Percentiles rank a stretch among this genome's conserved stretches.
These are phyloP conservation scores for Epinephelus malabaricus DNA, from an alignment of 2,797 vertebrate genomes.

Conservation along the genomic window DNA sequence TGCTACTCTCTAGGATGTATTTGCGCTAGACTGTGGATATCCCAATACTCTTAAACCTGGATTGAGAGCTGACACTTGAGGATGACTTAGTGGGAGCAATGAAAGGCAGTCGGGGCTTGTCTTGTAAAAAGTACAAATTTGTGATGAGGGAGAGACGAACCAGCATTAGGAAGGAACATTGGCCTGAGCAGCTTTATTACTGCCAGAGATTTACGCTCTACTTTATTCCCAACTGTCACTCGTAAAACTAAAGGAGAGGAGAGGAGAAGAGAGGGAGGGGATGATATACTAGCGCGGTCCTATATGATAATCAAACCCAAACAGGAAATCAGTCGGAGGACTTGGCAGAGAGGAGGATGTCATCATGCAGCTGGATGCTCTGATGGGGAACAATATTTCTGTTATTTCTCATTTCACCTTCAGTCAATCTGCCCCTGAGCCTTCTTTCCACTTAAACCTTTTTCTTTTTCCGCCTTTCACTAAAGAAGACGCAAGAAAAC, in stretches of 20 bases:
- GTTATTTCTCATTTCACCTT: conserved; percentile 77
- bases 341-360: conserved; percentile 75
- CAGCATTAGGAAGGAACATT: conserved; percentile 81
- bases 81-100: conserved; percentile 73
- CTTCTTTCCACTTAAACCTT: conserved; percentile 10
- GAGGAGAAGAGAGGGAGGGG: conserved; percentile 76
- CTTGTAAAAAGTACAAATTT: conserved; percentile 78
- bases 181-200: conserved; percentile 87
- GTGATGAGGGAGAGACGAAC: conserved; percentile 81
- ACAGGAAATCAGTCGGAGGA: conserved; percentile 83
- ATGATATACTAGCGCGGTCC: conserved; percentile 76
- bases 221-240: conserved; percentile 86
- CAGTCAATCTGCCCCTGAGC: conserved; percentile 28
- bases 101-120: conserved; percentile 66
- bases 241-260: conserved; percentile 81
- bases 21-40: conserved; percentile 31
- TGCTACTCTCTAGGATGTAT: conserved; percentile 37
- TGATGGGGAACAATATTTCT: conserved; percentile 65
- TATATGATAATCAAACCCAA: conserved; percentile 85
- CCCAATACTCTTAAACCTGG: conserved; percentile 56
- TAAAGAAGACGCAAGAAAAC: conserved; percentile 20
- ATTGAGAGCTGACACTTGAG: conserved; percentile 76
- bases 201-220: conserved; percentile 83
- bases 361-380: conserved; percentile 78
- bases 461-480: conserved; percentile 9